phyloP scores from a whole-genome alignment of 2,797 vertebrate species.

The Micrastur ruficollis region DNA sequence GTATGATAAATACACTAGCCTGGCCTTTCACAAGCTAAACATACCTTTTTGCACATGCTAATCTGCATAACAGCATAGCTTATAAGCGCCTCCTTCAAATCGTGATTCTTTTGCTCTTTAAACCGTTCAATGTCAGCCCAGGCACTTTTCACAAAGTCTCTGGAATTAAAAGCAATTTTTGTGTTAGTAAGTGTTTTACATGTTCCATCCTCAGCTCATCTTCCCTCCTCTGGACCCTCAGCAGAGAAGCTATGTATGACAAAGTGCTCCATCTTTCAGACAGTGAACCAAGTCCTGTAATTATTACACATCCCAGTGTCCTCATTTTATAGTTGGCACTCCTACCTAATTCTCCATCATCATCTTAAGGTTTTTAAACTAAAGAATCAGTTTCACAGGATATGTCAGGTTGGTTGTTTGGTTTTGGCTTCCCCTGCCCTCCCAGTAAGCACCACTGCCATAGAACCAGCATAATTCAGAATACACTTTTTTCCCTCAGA shows the following conservation, averaged over 20 bases:
- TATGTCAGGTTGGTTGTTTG: neutral
- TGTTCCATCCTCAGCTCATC: neutral
- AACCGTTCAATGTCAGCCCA: conserved; percentile 92
- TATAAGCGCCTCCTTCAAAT: conserved; percentile 90
- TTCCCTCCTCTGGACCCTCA: neutral
- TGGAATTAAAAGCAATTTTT: conserved; percentile 67
- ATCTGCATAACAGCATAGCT: conserved; percentile 96
- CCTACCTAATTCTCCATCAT: neutral
- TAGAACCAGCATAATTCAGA: neutral
- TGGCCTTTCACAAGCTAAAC: neutral
- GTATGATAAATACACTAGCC: neutral
- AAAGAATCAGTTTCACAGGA: neutral
- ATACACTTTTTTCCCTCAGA: neutral
- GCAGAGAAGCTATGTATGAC: neutral
- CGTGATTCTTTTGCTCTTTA: conserved; percentile 91
- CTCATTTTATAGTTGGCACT: neutral
- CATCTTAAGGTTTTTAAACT: neutral
- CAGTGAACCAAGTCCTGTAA: neutral
- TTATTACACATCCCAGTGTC: neutral
- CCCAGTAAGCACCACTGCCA: neutral
- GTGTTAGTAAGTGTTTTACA: neutral
- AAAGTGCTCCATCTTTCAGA: neutral
- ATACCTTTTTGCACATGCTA: conserved; percentile 96
- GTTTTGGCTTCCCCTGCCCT: neutral
- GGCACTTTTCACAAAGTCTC: conserved; percentile 89